phyloP scores from a whole-genome alignment of 1,140 invertebrate species.

The Papilio polytes region DNA sequence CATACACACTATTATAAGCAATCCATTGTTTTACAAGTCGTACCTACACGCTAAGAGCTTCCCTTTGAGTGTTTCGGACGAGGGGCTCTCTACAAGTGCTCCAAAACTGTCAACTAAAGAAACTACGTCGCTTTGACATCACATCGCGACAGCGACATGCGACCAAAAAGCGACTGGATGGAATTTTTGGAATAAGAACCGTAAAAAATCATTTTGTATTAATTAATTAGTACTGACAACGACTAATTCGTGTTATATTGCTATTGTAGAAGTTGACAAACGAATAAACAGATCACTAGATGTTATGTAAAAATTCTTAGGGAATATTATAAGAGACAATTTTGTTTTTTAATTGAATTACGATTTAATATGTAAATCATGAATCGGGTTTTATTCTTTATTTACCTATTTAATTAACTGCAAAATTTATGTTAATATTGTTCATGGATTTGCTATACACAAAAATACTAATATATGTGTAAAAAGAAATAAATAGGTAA shows the following conservation, averaged over 20 bases:
- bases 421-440: too few relatives aligned
- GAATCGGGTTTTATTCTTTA: too few relatives aligned
- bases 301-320: too few relatives aligned
- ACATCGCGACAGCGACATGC: neutral
- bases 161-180: neutral
- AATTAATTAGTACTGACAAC: neutral
- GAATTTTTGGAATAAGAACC: neutral
- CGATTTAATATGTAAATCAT: too few relatives aligned
- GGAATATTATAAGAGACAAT: too few relatives aligned
- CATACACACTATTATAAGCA: neutral
- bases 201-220: neutral
- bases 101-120: constrained; percentile 22
- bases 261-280: too few relatives aligned
- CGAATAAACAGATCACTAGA: too few relatives aligned
- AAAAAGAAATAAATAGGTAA: too few relatives aligned
- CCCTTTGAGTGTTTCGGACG: constrained; percentile 10
- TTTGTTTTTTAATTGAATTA: too few relatives aligned
- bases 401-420: too few relatives aligned
- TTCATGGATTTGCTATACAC: too few relatives aligned
- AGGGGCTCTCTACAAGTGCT: constrained; percentile 13
- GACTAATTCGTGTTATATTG: neutral
- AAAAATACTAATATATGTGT: too few relatives aligned
- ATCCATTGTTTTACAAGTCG: neutral
- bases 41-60: constrained; percentile 9
- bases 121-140: constrained; percentile 14